Evolutionary conservation across 2,888 invertebrate genomes (phyloP).

Genomic region (Sphaerophoria rueppellii): DNA sequence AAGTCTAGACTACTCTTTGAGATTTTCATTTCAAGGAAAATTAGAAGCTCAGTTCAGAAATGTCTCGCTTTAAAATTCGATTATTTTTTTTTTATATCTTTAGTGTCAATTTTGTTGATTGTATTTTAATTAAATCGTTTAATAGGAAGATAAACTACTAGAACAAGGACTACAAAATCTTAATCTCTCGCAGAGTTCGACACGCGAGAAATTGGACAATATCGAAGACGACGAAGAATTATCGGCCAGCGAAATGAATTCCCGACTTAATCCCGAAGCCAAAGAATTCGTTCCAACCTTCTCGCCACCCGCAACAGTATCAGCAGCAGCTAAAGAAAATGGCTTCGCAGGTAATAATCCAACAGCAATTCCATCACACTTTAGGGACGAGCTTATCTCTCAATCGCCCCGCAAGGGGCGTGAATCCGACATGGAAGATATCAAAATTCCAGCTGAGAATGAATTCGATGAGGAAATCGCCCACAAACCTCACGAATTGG

Average conservation of each 20-base stretch:
- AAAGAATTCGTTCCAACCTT: slow-evolving; percentile 87
- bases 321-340: slow-evolving; percentile 28
- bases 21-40: neutral
- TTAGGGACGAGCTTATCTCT: slow-evolving; percentile 82
- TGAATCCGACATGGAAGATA: slow-evolving; percentile 79
- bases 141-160: slow-evolving; percentile 40
- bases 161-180: slow-evolving; percentile 42
- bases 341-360: slow-evolving; percentile 50
- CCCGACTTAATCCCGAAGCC: slow-evolving; percentile 92
- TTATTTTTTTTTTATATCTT: slow-evolving; percentile 28
- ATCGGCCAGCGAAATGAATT: slow-evolving; percentile 85
- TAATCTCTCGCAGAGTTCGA: slow-evolving; percentile 68
- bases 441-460: slow-evolving; percentile 78
- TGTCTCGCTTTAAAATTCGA: slow-evolving; percentile 1
- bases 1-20: neutral
- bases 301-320: slow-evolving; percentile 82
- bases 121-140: slow-evolving; percentile 7
- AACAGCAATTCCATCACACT: slow-evolving; percentile 54
- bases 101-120: neutral
- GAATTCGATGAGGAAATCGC: slow-evolving; percentile 80
- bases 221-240: slow-evolving; percentile 60
- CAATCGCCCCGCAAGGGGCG: slow-evolving; percentile 89
- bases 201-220: slow-evolving; percentile 62
- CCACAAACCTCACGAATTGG: slow-evolving; percentile 80
- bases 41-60: slow-evolving; percentile 40